Base-by-base conservation (phyloP, 2,888 invertebrate species). In the Dione juno region DNA sequence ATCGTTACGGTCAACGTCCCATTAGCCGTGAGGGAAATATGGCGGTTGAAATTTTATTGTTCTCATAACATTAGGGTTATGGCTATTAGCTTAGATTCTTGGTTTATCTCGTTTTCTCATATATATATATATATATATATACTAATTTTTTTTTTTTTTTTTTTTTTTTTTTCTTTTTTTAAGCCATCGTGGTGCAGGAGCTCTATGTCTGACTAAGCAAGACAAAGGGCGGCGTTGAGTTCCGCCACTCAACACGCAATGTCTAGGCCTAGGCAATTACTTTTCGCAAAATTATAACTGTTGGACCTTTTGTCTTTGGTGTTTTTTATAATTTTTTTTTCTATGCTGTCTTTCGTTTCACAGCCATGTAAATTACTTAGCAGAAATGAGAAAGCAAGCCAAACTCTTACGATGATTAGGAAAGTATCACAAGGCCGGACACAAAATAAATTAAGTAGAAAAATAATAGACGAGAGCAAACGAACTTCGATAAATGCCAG, bases 1-100 rank as follows among this genome's bases (percentile, higher is more conserved):
- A 43, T 43, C 43, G 28, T 59, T 59, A 43, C 21, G 43, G 41
- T 43, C 43, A 57, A 40, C 59, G 41, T 59, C 21, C 59, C 43
- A 59, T 59, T 59, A 41, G 61, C 43, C 61, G 61, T 43, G 11
- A 43, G 61, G 61, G 45, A 45, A 43, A 61, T 41, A 61, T 61
- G 61, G n/a, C 28, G 21, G 61, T 28, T 61, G 43, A 61, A 61
- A 45, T 61, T 61, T 61, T 61, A 61, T 61, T 61, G 45, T 61
- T 59, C 28, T 43, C 59, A 28, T 43, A 43, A 45, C 28, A 61
- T 61, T 45, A 45, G 43, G 43, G 45, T 45, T 61, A 45, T 61
- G 21, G 59, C 43, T n/a, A 43, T 59, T 59, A 43, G 43, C 45
- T 28, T n/a, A 45, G 43, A 45, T 61, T 61, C 28, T 61, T 45